Evolutionary conservation across 2,888 invertebrate species (phyloP), one percentile per base, ranked within the genome.

Genomic region (Rhorus exstirpatorius): DNA sequence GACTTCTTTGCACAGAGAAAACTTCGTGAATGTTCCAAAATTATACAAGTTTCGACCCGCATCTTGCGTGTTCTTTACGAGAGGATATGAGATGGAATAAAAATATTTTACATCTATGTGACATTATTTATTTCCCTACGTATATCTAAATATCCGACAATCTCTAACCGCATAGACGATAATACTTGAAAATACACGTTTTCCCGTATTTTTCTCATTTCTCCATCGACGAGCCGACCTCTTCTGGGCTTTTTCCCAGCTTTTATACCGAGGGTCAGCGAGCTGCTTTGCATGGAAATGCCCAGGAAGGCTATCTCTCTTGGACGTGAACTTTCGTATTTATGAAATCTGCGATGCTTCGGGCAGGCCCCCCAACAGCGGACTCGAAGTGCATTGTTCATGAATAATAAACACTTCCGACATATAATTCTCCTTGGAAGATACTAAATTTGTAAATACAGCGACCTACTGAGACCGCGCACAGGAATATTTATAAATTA

Each of bases 361-460:
- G 17, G 67, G 68, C 55, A 72, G 38, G n/a, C n/a, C 51, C 61
- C 49, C 26, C 26, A 68, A 61, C 60, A 65, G 61, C 44, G 38
- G 35, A 53, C 80, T 74, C 68, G 53, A 75, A 75, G 80, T 83
- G 84, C 84, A 84, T 84, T 84, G 84, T 84, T 81, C 84, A 84
- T 84, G 80, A 84, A 84, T 84, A 84, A 84, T 84, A 84, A 84
- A 80, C 31, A 60, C 53, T 44, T 67, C 76, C 46, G 79, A 75
- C 75, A 81, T 76, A 84, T 83, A 83, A 83, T 83, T 80, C 74
- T 51, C 71, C 51, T 65, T 26, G 35, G 67, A 65, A 75, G 74
- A 79, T 72, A 68, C 53, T 78, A 83, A 83, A 83, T 80, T 83
- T 53, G 72, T 51, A 63, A 51, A 74, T 74, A 63, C 46, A 63